phyloP scores from a whole-genome alignment of 2,113 vertebrate species.

The Cyphomyrus plagiostoma region DNA sequence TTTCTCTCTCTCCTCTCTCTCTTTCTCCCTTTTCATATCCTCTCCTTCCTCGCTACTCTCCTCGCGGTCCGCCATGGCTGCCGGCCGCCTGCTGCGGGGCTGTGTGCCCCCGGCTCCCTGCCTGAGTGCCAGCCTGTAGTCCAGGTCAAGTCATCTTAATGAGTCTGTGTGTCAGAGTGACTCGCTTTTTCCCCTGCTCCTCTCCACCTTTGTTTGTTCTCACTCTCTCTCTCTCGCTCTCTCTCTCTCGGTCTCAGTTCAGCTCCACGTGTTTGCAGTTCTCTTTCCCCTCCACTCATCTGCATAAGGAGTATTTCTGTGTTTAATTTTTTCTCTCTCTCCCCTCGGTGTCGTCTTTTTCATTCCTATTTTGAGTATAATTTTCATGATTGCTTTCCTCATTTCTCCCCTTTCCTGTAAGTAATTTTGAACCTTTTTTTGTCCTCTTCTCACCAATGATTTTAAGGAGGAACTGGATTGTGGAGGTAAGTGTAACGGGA shows the following conservation, averaged over 20 bases:
- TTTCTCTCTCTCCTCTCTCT: background rate
- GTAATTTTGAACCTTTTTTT: background rate
- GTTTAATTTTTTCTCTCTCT: background rate
- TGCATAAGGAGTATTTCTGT: background rate
- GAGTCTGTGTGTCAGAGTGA: conserved; percentile 16
- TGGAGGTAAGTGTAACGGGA: background rate
- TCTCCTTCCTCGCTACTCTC: conserved; percentile 42
- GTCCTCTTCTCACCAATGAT: background rate
- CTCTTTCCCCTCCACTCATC: background rate
- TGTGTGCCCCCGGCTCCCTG: background rate
- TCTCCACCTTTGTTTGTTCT: conserved; percentile 19
- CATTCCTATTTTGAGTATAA: background rate
- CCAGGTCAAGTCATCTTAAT: background rate
- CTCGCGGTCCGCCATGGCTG: conserved; percentile 47
- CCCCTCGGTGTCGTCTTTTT: background rate
- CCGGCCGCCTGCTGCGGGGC: conserved; percentile 35
- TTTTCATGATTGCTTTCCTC: background rate
- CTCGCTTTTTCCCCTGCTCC: background rate
- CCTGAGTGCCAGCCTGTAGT: background rate
- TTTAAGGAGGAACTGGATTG: background rate
- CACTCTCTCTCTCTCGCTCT: background rate
- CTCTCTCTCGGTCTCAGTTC: background rate
- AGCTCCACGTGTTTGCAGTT: conserved; percentile 4
- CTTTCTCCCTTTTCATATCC: conserved; percentile 18
- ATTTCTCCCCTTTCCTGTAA: background rate